Conservation (phyloP, 2,797 vertebrate species). For the Botia kubotai region DNA sequence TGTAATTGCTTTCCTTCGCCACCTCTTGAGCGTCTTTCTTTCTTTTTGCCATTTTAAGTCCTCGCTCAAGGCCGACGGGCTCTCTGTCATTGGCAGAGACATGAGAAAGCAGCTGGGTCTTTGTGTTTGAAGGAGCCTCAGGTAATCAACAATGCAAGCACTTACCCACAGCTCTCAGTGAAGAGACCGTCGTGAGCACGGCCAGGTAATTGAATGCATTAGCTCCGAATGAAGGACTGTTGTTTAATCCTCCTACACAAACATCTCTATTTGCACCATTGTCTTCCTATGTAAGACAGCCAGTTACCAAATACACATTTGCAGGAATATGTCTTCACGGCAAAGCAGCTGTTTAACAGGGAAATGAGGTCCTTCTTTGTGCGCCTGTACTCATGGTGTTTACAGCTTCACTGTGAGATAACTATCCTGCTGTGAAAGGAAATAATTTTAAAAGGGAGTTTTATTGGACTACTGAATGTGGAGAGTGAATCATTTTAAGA, state of each 20-base stretch:
- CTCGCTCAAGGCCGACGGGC: conserved; percentile 64
- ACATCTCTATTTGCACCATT: conserved; percentile 65
- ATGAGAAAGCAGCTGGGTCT: conserved; percentile 78
- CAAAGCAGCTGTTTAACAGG: conserved; percentile 46
- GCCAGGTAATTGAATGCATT: conserved; percentile 80
- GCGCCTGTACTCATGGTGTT: conserved; percentile 8
- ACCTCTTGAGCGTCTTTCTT: conserved; percentile 17
- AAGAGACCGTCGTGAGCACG: conserved; percentile 77
- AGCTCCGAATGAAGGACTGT: conserved; percentile 76
- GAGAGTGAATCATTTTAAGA: conserved; percentile 45
- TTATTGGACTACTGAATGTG: conserved; percentile 58
- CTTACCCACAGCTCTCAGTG: conserved; percentile 76
- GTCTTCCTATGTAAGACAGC: conserved; percentile 36
- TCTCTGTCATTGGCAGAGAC: conserved; percentile 64
- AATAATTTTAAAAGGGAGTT: conserved; percentile 44
- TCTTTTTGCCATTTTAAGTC: conserved; percentile 58
- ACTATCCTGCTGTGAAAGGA: conserved; percentile 38
- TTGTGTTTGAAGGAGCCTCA: conserved; percentile 77
- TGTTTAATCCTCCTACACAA: conserved; percentile 67
- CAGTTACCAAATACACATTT: conserved; percentile 54
- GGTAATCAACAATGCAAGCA: conserved; percentile 82
- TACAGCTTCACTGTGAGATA: conserved; percentile 47
- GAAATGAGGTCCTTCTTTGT: conserved; percentile 54
- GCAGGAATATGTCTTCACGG: conserved; percentile 27
- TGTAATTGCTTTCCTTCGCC: conserved; percentile 5